Conservation (phyloP, 2,888 invertebrate genomes). For the Archips xylosteana region DNA sequence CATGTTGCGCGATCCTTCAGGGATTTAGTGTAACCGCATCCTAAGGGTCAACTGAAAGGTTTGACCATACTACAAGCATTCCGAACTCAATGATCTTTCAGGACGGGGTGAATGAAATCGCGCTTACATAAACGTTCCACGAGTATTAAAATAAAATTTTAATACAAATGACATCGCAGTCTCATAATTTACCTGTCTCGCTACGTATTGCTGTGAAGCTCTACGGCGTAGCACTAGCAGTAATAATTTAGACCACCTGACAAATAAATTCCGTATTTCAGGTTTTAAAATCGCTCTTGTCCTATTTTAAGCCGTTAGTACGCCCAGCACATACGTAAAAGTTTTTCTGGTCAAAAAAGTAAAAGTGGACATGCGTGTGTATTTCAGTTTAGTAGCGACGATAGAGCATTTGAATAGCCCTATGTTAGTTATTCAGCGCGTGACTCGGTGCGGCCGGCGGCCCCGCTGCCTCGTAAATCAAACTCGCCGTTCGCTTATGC, state of each 20-base stretch:
- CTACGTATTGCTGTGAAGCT: conserved; percentile 3
- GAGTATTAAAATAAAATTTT: not conserved
- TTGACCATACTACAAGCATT: conserved; percentile 73
- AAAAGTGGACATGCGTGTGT: conserved; percentile 16
- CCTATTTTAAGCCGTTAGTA: not conserved
- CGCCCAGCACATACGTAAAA: not conserved
- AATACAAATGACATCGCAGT: conserved; percentile 15
- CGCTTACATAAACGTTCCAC: not conserved
- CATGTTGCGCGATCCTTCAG: conserved; percentile 74
- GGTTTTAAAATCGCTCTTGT: conserved; percentile 1
- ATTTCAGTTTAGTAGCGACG: conserved; percentile 32
- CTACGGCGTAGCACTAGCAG: conserved; percentile 12
- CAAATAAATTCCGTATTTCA: not conserved
- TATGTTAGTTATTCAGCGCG: conserved; percentile 82
- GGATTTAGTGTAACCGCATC: conserved; percentile 75
- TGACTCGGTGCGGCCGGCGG: conserved; percentile 64
- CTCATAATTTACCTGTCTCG: conserved; percentile 16
- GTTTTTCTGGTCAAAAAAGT: not conserved
- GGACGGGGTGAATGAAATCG: not conserved
- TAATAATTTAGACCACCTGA: not conserved
- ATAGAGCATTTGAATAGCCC: conserved; percentile 69
- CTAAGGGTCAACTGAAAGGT: conserved; percentile 78
- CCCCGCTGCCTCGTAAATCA: conserved; percentile 80
- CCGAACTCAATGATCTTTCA: conserved; percentile 47
- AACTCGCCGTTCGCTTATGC: conserved; percentile 85